Conservation (phyloP, 2,113 vertebrate species). For the Murina feae region DNA sequence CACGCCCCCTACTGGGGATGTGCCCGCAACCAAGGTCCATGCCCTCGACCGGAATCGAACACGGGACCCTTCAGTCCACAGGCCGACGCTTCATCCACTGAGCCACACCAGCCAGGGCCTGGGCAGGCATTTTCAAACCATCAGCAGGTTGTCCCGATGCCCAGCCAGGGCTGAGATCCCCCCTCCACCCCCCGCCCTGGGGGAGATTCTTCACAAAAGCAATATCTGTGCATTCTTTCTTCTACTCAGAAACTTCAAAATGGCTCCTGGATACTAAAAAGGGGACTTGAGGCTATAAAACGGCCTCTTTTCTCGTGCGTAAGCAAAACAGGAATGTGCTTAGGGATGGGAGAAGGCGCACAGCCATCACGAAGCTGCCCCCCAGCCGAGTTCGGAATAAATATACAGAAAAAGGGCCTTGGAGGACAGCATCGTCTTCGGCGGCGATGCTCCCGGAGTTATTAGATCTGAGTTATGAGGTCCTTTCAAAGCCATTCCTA, state of each 20-base stretch:
- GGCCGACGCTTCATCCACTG: too few species aligned
- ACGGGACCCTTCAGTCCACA: too few species aligned
- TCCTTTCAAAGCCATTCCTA: conserved; percentile 8
- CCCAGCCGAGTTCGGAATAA: not conserved
- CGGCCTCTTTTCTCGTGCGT: conserved; percentile 2
- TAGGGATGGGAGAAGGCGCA: not conserved
- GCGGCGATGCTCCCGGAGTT: not conserved
- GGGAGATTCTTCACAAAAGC: not conserved
- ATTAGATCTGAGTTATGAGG: conserved; percentile 3
- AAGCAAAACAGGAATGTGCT: conserved; percentile 25
- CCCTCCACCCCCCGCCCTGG: too few species aligned
- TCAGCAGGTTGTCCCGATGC: not conserved
- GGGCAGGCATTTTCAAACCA: not conserved
- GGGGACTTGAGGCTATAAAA: not conserved
- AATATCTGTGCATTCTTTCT: not conserved
- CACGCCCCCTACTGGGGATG: too few species aligned
- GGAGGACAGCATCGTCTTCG: not conserved
- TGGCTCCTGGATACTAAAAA: conserved; percentile 3
- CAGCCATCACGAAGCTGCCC: not conserved
- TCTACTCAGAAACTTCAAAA: not conserved
- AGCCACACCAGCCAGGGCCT: not conserved
- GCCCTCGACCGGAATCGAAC: too few species aligned
- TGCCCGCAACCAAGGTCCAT: too few species aligned
- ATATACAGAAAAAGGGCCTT: not conserved
- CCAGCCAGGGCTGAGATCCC: not conserved